Conservation (phyloP, 1,140 invertebrate genomes). For the Drosophila bocqueti region DNA sequence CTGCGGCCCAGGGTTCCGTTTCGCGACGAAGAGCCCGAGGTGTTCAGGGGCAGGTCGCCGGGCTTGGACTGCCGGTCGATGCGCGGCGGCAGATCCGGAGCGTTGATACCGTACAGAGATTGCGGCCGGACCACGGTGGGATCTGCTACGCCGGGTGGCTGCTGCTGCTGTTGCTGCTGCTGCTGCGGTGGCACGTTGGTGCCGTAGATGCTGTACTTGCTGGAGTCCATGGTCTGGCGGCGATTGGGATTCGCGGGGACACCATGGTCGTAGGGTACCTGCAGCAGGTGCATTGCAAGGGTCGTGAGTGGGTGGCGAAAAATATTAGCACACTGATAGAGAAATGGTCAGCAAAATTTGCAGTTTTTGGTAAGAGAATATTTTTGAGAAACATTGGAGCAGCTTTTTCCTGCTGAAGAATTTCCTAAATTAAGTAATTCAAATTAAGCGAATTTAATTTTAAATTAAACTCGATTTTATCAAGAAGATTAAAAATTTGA, state of each 20-base stretch:
- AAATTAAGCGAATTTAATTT: neutral
- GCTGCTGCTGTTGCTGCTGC: constrained; percentile 40
- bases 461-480: neutral
- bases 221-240: constrained; percentile 78
- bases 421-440: neutral
- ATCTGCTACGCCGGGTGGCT: constrained; percentile 43
- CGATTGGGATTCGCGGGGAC: constrained; percentile 67
- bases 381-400: neutral
- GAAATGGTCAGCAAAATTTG: constrained; percentile 4
- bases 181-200: constrained; percentile 55
- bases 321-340: constrained; percentile 62
- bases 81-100: constrained; percentile 93
- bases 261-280: constrained; percentile 82
- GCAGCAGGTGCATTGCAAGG: constrained; percentile 48
- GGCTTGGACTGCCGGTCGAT: constrained; percentile 92
- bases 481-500: neutral
- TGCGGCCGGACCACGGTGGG: constrained; percentile 64
- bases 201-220: constrained; percentile 77
- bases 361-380: neutral
- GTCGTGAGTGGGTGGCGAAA: constrained; percentile 54
- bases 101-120: constrained; percentile 83
- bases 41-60: constrained; percentile 80
- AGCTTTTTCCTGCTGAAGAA: neutral
- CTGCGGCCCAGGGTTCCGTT: constrained; percentile 86
- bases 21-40: constrained; percentile 61